Evolutionary conservation across 2,888 invertebrate genomes (phyloP), one percentile per base, ranked within the genome.

Genomic region (Ennomos quercinarius): DNA sequence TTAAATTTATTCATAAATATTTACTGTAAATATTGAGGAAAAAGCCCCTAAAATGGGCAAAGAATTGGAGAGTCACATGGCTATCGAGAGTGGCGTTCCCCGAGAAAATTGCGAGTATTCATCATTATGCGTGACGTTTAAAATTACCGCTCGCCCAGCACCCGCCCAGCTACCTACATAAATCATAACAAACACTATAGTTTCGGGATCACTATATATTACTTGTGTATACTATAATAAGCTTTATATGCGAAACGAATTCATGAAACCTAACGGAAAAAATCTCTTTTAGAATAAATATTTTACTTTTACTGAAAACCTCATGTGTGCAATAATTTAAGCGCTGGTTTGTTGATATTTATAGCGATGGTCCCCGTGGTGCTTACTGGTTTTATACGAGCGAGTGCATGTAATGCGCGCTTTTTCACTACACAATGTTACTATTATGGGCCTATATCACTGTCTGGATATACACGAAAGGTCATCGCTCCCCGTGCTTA

Each of bases 81-180:
- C 74, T 84, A 87, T 87, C 83, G 76, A 78, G 68, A 68, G 64
- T 72, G 73, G 75, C 76, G 81, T 78, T 84, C 83, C 83, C 81
- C 78, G 86, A 87, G 89, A 89, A 89, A 89, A 91, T 89, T 89
- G 88, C 86, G 81, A 84, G 85, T 86, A 90, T 91, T 89, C 88
- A 91, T 91, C 89, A 91, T 87, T 86, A 89, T 84, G 86, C 84
- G 86, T 89, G 90, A 91, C 91, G 86, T 89, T 89, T 88, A 87
- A 89, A 90, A 90, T 87, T 89, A 87, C 86, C 80, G 75, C 73
- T 76, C 77, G 78, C 81, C 77, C 80, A 79, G 81, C 76, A 77
- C 80, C 76, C 81, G 80, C 82, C 77, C 80, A 79, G 78, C 81
- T 4, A 75, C 76, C 77, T 72, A 78, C 78, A 86, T 91, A 90